Conservation (phyloP, 2,113 vertebrate species). For the Lethenteron camtschaticum region DNA sequence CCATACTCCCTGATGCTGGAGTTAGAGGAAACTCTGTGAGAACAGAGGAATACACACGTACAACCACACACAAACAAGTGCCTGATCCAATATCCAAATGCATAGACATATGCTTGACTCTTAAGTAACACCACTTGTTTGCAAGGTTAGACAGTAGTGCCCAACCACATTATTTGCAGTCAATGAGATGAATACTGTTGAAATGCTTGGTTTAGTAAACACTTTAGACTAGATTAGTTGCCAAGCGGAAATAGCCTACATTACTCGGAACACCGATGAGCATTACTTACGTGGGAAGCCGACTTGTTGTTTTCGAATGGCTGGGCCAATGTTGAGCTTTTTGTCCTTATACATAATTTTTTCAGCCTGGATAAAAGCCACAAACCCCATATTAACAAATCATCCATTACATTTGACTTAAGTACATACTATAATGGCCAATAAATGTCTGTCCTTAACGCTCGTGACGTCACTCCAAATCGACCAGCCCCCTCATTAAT, state of each 20-base stretch:
- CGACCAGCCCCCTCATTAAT: too few species aligned
- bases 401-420: background rate
- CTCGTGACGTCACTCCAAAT: background rate
- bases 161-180: background rate
- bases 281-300: constrained; percentile 33
- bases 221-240: background rate
- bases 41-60: background rate
- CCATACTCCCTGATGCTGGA: constrained; percentile 29
- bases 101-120: background rate
- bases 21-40: constrained; percentile 20
- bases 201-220: background rate
- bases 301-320: constrained; percentile 38
- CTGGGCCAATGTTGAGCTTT: constrained; percentile 48
- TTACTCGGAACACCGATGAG: background rate
- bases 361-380: constrained; percentile 25
- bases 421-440: background rate
- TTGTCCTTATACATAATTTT: constrained; percentile 41
- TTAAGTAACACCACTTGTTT: background rate
- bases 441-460: background rate
- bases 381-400: background rate
- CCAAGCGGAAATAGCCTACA: constrained; percentile 11
- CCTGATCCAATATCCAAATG: background rate
- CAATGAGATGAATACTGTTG: background rate
- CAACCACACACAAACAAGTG: background rate
- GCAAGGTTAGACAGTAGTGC: background rate